Percentiles rank a stretch among this genome's conserved stretches.
These are phyloP conservation scores for Paratilapia polleni DNA, from an alignment of 2,113 vertebrate species.

Conservation along the genomic window DNA sequence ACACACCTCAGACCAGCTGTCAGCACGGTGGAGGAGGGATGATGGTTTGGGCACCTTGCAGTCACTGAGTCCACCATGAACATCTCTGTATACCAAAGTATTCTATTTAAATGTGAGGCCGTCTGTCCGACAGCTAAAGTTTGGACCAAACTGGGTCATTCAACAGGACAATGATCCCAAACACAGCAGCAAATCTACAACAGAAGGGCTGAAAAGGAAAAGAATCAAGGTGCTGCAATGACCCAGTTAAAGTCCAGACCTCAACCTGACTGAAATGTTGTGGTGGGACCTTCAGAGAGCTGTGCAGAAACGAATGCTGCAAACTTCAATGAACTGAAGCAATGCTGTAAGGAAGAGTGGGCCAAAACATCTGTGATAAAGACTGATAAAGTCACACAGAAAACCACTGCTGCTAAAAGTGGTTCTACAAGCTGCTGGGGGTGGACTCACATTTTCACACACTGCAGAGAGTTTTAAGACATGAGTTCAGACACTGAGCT, in stretches of 20 bases:
- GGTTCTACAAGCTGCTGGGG: background rate
- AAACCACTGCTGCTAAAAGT: background rate
- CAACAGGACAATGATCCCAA: rapidly evolving
- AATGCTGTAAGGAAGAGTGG: background rate
- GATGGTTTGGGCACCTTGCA: background rate
- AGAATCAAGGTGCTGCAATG: background rate
- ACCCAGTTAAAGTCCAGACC: background rate
- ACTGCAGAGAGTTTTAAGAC: background rate
- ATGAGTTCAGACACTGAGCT: background rate
- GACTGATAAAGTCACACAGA: background rate
- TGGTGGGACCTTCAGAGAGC: background rate
- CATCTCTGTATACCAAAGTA: background rate
- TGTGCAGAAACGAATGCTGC: rapidly evolving
- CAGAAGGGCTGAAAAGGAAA: too few relatives aligned
- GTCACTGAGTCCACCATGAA: background rate
- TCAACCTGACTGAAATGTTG: too few relatives aligned
- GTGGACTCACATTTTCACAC: background rate
- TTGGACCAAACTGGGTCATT: background rate
- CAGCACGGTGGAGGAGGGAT: rapidly evolving
- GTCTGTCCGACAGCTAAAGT: background rate
- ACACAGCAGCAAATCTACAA: too few relatives aligned
- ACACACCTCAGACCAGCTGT: background rate
- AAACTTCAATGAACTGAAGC: background rate
- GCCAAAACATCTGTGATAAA: background rate
- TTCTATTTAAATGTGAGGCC: background rate